Percentiles rank a stretch among this genome's conserved stretches.
Conservation (phyloP, 2,113 vertebrate species). For the Prietella phreatophila region DNA sequence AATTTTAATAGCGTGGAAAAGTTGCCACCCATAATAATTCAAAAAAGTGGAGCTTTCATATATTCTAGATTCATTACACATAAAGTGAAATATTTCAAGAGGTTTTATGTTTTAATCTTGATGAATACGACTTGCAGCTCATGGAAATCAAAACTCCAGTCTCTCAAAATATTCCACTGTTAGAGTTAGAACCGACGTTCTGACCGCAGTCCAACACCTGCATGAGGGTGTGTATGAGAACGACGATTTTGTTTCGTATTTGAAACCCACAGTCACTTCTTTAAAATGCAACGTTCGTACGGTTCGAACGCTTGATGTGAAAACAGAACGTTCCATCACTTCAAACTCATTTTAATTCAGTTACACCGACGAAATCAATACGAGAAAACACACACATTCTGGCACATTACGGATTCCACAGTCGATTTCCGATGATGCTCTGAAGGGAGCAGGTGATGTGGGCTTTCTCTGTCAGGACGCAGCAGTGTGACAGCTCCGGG, state of each 20-base stretch:
- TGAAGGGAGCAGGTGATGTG: slow-evolving; percentile 18
- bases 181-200: too few relatives aligned
- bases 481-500: slow-evolving; percentile 25
- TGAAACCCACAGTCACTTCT: not conserved
- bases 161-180: too few relatives aligned
- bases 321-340: not conserved
- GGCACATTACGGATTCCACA: slow-evolving; percentile 16
- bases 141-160: too few relatives aligned
- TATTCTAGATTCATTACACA: too few relatives aligned
- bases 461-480: slow-evolving; percentile 15
- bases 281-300: not conserved
- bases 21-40: too few relatives aligned
- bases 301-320: not conserved
- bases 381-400: not conserved
- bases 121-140: too few relatives aligned
- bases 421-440: not conserved
- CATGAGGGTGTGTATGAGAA: not conserved
- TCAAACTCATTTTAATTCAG: slow-evolving; percentile 11
- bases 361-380: slow-evolving; percentile 12
- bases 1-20: too few relatives aligned
- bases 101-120: too few relatives aligned
- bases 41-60: too few relatives aligned
- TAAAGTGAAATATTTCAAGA: too few relatives aligned
- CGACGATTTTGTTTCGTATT: too few relatives aligned
- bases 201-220: not conserved